Conservation (phyloP, 2,113 vertebrate species). For the Heteronetta atricapilla region DNA sequence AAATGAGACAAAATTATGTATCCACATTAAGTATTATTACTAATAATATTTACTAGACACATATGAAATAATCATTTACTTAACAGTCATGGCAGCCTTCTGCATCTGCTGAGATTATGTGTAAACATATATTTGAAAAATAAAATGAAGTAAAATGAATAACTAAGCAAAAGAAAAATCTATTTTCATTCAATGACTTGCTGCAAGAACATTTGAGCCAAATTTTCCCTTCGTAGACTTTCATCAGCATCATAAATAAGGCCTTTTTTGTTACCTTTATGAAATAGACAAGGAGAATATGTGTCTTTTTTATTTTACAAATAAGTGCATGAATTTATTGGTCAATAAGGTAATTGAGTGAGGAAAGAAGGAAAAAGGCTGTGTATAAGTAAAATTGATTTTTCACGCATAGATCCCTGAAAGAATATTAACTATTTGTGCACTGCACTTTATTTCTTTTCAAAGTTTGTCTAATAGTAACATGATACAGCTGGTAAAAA, state of each 20-base stretch:
- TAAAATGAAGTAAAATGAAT: background rate
- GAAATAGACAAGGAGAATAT: background rate
- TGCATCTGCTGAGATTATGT: background rate
- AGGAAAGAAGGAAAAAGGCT: slow-evolving; percentile 59
- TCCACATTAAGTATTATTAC: background rate
- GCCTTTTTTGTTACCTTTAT: background rate
- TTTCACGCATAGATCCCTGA: slow-evolving; percentile 26
- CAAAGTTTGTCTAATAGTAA: background rate
- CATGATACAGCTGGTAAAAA: background rate
- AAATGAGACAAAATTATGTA: background rate
- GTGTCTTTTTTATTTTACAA: slow-evolving; percentile 45
- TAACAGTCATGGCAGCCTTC: background rate
- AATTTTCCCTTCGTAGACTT: slow-evolving; percentile 1
- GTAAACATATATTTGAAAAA: background rate
- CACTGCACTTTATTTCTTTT: background rate
- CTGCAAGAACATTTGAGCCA: background rate
- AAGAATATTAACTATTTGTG: slow-evolving; percentile 41
- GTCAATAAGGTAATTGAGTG: slow-evolving; percentile 75
- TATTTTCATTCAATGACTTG: background rate
- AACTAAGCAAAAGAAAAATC: background rate
- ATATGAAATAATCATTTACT: background rate
- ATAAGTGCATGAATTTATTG: slow-evolving; percentile 50
- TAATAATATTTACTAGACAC: background rate
- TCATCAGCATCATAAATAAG: background rate
- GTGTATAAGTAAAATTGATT: slow-evolving; percentile 69